Conservation (phyloP, 2,888 invertebrate genomes). For the Acleris cristana region DNA sequence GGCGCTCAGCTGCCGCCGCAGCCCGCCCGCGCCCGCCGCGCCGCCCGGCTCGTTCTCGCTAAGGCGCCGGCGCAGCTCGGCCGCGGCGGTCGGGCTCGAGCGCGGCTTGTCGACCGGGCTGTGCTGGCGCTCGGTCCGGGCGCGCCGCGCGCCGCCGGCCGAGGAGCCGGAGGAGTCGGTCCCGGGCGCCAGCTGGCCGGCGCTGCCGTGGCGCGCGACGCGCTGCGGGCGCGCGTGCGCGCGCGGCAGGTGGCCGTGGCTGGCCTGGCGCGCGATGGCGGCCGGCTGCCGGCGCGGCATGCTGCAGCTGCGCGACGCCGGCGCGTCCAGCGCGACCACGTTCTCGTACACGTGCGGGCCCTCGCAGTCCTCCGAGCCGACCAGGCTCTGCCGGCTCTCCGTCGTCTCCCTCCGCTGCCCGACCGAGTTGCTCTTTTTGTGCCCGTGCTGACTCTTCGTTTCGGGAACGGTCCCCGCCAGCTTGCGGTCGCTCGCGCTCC, state of each 20-base stretch:
- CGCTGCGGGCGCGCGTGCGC: slow-evolving; percentile 67
- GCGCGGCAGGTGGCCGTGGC: slow-evolving; percentile 71
- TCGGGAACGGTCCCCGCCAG: slow-evolving; percentile 66
- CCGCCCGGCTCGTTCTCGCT: slow-evolving; percentile 73
- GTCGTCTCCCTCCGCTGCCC: slow-evolving; percentile 75
- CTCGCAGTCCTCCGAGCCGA: slow-evolving; percentile 70
- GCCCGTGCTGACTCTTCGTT: slow-evolving; percentile 59
- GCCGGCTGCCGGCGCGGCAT: slow-evolving; percentile 74
- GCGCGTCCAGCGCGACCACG: slow-evolving; percentile 60
- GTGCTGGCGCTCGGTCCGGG: slow-evolving; percentile 62
- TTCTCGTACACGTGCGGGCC: slow-evolving; percentile 77
- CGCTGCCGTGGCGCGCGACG: slow-evolving; percentile 62
- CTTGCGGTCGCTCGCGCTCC: slow-evolving; percentile 77
- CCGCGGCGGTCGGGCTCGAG: slow-evolving; percentile 51
- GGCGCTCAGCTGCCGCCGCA: slow-evolving; percentile 57
- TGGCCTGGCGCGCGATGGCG: slow-evolving; percentile 69
- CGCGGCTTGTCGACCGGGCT: slow-evolving; percentile 66
- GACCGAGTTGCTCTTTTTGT: slow-evolving; percentile 78
- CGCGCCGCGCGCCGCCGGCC: slow-evolving; percentile 59
- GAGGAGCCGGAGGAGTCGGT: slow-evolving; percentile 69
- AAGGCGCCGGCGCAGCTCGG: slow-evolving; percentile 67
- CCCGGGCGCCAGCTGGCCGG: slow-evolving; percentile 55
- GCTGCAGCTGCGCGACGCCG: slow-evolving; percentile 74
- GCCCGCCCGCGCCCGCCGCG: slow-evolving; percentile 50
- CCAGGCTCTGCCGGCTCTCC: slow-evolving; percentile 77